These are phyloP conservation scores for Sinopyrophorus schimmeli DNA, from an alignment of 2,888 invertebrate genomes.

Conservation along the genomic window DNA sequence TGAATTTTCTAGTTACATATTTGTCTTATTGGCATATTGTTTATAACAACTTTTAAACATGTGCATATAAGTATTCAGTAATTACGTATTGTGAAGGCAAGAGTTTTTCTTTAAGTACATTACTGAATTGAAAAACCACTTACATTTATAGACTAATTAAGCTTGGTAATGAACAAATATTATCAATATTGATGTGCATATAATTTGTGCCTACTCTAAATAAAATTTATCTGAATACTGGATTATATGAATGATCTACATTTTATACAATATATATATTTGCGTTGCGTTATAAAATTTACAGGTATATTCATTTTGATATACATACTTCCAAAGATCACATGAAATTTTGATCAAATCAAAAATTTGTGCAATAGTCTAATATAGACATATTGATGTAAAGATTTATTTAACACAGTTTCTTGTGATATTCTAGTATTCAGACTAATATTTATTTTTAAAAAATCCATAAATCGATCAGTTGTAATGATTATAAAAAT, in stretches of 20 bases:
- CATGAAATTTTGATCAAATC: no score
- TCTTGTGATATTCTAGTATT: background rate
- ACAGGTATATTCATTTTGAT: background rate
- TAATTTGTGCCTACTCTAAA: constrained; percentile 20
- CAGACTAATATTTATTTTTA: constrained; percentile 1
- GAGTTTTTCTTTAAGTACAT: constrained; percentile 26
- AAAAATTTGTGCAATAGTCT: no score
- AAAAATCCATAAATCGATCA: background rate
- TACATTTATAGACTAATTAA: constrained; percentile 25
- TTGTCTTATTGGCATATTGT: constrained; percentile 8
- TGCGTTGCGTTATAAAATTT: background rate
- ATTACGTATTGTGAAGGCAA: constrained; percentile 36
- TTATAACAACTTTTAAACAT: constrained; percentile 4
- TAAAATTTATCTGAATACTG: constrained; percentile 1
- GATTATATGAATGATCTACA: background rate
- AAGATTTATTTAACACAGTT: no score
- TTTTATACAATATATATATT: background rate
- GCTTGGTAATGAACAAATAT: constrained; percentile 24
- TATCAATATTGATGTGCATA: constrained; percentile 25
- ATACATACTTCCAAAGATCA: no score
- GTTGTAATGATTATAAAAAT: constrained; percentile 19
- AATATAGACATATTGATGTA: no score
- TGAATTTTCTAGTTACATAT: constrained; percentile 6
- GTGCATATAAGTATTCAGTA: constrained; percentile 15
- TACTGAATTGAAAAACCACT: constrained; percentile 21